These are phyloP conservation scores for Drosophila grimshawi DNA, from an alignment of 1,140 invertebrate genomes.

Conservation along the genomic window DNA sequence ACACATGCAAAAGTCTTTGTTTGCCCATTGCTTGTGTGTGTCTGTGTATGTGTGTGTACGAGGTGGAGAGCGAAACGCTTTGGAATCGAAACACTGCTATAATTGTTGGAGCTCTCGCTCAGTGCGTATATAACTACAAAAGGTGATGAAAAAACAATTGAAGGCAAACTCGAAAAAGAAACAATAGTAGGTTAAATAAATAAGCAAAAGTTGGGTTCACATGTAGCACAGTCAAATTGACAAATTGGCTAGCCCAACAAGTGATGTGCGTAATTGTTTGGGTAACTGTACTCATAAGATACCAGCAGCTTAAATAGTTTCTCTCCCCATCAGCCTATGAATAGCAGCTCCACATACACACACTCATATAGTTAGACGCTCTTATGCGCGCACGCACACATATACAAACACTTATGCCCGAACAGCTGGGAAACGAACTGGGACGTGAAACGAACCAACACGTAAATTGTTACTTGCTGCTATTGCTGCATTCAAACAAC, in stretches of 20 bases:
- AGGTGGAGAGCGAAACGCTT: conserved; percentile 37
- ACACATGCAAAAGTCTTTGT: conserved; percentile 67
- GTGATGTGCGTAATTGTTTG: conserved; percentile 25
- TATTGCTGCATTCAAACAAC: conserved; percentile 30
- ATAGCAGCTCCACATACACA: conserved; percentile 32
- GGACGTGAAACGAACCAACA: conserved; percentile 75
- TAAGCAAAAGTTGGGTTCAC: conserved; percentile 9
- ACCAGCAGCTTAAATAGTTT: conserved; percentile 50
- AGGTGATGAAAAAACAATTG: conserved; percentile 49
- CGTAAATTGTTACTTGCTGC: conserved; percentile 69
- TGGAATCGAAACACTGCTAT: conserved; percentile 55
- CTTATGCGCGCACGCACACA: conserved; percentile 20
- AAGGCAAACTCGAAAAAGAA: conserved; percentile 34
- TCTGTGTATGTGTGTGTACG: conserved; percentile 11
- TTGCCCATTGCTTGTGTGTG: conserved; percentile 42
- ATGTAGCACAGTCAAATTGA: conserved; percentile 1
- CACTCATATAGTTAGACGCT: conserved; percentile 24
- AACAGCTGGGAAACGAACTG: conserved; percentile 77
- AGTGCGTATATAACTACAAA: conserved; percentile 10
- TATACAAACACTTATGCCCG: conserved; percentile 35
- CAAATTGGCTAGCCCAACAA: conserved; percentile 7
- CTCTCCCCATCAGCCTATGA: conserved; percentile 36
- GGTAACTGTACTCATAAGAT: conserved; percentile 41
- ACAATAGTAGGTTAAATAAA: conserved; percentile 20
- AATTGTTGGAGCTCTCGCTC: conserved; percentile 33